Conservation (phyloP, 2,797 vertebrate species). For the Bryconaethiops microstoma region DNA sequence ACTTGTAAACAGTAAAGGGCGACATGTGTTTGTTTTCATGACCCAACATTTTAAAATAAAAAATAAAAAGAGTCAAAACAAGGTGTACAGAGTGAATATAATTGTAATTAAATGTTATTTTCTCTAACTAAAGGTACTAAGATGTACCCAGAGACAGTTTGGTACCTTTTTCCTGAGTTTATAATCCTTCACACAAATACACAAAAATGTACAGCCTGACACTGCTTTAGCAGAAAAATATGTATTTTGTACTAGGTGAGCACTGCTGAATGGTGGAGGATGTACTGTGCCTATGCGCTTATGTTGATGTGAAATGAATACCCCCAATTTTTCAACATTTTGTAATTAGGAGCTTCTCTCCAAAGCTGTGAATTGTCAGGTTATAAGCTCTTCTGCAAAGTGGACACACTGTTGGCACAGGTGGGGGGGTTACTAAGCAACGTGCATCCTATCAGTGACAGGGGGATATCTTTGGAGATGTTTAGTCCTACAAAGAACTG, state of each 20-base stretch:
- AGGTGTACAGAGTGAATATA: too few species aligned
- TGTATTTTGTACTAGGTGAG: conserved; percentile 65
- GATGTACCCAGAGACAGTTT: too few species aligned
- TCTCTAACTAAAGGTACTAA: too few species aligned
- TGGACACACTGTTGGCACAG: conserved; percentile 71
- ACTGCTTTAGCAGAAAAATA: conserved; percentile 58
- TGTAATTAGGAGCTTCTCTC: conserved; percentile 77
- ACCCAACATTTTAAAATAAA: too few species aligned
- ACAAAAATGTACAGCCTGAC: conserved; percentile 61
- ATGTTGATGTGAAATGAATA: conserved; percentile 64
- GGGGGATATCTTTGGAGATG: conserved; percentile 78
- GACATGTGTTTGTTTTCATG: too few species aligned
- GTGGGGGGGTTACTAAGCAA: conserved; percentile 72
- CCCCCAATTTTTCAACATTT: conserved; percentile 81
- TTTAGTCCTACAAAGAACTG: conserved; percentile 72
- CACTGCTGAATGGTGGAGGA: conserved; percentile 60
- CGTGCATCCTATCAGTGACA: conserved; percentile 67
- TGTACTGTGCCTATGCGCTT: conserved; percentile 42
- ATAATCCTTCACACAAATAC: conserved; percentile 41
- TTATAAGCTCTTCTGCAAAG: conserved; percentile 62
- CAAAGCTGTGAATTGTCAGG: conserved; percentile 66
- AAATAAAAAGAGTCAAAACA: too few species aligned
- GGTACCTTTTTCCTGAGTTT: not conserved
- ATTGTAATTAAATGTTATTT: too few species aligned
- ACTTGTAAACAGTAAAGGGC: too few species aligned